These are phyloP conservation scores for Miichthys miiuy DNA, from an alignment of 2,797 vertebrate genomes.

Conservation along the genomic window DNA sequence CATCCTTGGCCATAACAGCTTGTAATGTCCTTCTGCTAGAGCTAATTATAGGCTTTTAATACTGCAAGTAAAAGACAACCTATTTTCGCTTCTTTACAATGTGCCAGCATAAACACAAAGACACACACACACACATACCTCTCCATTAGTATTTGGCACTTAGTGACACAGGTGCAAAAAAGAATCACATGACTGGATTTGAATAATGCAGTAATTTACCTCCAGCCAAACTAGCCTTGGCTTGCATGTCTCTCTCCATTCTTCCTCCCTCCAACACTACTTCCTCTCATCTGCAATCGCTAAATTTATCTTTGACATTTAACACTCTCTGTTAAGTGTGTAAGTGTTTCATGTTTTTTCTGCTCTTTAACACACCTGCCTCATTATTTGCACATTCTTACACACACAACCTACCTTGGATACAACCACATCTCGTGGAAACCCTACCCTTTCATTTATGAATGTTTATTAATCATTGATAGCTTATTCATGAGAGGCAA, in stretches of 20 bases:
- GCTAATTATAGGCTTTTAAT: slow-evolving; percentile 73
- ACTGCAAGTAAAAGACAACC: slow-evolving; percentile 55
- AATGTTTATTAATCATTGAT: slow-evolving; percentile 55
- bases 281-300: slow-evolving; percentile 35
- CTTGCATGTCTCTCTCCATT: slow-evolving; percentile 26
- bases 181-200: slow-evolving; percentile 74
- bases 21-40: slow-evolving; percentile 68
- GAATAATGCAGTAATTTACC: slow-evolving; percentile 62
- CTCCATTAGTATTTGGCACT: slow-evolving; percentile 62
- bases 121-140: slow-evolving; percentile 30
- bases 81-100: slow-evolving; percentile 66
- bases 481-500: slow-evolving; percentile 32
- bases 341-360: slow-evolving; percentile 19
- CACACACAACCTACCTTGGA: neutral
- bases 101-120: slow-evolving; percentile 52
- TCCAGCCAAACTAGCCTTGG: slow-evolving; percentile 46
- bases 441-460: slow-evolving; percentile 39
- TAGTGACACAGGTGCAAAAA: slow-evolving; percentile 45
- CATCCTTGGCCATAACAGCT: slow-evolving; percentile 60
- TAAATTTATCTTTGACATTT: slow-evolving; percentile 58
- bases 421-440: slow-evolving; percentile 3
- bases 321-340: slow-evolving; percentile 18
- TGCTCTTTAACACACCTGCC: slow-evolving; percentile 23
- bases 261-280: slow-evolving; percentile 1
- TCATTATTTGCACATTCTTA: neutral